Conservation (phyloP, 1,140 invertebrate species). For the Cyphomyrmex costatus region DNA sequence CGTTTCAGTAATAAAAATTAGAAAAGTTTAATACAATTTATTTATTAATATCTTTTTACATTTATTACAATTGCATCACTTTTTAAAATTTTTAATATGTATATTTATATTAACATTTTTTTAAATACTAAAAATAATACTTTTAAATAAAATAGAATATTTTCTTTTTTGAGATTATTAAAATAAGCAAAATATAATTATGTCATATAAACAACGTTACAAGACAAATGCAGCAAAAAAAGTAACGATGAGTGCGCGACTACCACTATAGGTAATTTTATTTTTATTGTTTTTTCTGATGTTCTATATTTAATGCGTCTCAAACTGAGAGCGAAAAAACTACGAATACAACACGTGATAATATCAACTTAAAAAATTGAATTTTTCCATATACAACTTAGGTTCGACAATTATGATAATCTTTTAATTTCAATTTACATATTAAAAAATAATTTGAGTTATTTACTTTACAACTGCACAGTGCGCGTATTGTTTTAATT, state of each 20-base stretch:
- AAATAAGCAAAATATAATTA: not conserved
- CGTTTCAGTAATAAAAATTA: not conserved
- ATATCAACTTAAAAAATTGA: no score
- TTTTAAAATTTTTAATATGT: not conserved
- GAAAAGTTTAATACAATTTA: not conserved
- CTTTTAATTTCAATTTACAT: no score
- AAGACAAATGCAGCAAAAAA: not conserved
- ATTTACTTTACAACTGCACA: no score
- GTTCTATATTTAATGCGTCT: conserved; percentile 46
- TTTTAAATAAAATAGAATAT: not conserved
- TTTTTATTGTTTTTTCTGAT: conserved; percentile 9
- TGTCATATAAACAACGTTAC: not conserved
- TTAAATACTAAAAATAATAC: not conserved
- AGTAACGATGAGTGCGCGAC: not conserved
- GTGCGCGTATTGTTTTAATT: no score
- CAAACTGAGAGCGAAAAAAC: not conserved
- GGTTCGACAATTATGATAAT: no score
- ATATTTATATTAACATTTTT: not conserved
- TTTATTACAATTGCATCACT: not conserved
- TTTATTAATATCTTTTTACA: not conserved
- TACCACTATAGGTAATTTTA: conserved; percentile 14
- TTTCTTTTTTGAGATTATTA: not conserved
- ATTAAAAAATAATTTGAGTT: no score
- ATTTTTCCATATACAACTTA: no score
- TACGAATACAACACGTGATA: no score